Percentiles rank a stretch among this genome's conserved stretches.
phyloP scores from a whole-genome alignment of 2,113 vertebrate genomes.

The Verasper variegatus region DNA sequence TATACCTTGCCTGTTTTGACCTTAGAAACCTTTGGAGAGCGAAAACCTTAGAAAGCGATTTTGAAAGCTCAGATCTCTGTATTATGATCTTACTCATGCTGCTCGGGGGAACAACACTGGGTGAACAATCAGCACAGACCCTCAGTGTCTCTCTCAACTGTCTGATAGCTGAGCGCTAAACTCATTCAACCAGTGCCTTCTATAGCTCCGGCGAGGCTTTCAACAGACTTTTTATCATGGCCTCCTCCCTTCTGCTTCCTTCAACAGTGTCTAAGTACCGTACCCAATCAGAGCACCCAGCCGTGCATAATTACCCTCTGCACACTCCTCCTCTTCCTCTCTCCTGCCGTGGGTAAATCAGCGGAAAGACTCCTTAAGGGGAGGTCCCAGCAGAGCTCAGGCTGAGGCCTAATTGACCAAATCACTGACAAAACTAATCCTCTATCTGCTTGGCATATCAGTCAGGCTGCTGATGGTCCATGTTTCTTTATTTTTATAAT shows the following conservation, averaged over 20 bases:
- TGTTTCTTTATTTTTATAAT: background rate
- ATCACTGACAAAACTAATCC: slow-evolving; percentile 66
- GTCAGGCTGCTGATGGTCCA: slow-evolving; percentile 2
- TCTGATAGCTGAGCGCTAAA: slow-evolving; percentile 53
- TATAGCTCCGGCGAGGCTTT: slow-evolving; percentile 49
- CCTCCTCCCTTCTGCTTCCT: slow-evolving; percentile 44
- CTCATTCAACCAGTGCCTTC: slow-evolving; percentile 53
- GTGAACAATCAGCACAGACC: slow-evolving; percentile 53
- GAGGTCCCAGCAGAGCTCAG: slow-evolving; percentile 48
- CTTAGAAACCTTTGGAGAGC: slow-evolving; percentile 20
- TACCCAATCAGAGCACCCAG: slow-evolving; percentile 69
- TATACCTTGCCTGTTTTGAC: background rate
- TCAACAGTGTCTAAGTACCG: slow-evolving; percentile 57
- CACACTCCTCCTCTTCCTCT: slow-evolving; percentile 59
- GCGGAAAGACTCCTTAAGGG: slow-evolving; percentile 52
- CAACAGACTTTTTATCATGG: slow-evolving; percentile 45
- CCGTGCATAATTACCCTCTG: slow-evolving; percentile 68
- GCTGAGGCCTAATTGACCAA: slow-evolving; percentile 67
- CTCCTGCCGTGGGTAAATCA: slow-evolving; percentile 48
- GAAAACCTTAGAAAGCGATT: slow-evolving; percentile 6
- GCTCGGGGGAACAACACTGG: slow-evolving; percentile 22
- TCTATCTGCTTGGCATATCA: slow-evolving; percentile 37
- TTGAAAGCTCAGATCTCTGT: slow-evolving; percentile 43
- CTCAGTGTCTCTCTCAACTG: slow-evolving; percentile 34
- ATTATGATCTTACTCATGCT: background rate